A percentile compares a stretch with the other conserved stretches of the same genome.
Conservation (phyloP, 2,888 invertebrate species). For the Drosophila hamatofila region DNA sequence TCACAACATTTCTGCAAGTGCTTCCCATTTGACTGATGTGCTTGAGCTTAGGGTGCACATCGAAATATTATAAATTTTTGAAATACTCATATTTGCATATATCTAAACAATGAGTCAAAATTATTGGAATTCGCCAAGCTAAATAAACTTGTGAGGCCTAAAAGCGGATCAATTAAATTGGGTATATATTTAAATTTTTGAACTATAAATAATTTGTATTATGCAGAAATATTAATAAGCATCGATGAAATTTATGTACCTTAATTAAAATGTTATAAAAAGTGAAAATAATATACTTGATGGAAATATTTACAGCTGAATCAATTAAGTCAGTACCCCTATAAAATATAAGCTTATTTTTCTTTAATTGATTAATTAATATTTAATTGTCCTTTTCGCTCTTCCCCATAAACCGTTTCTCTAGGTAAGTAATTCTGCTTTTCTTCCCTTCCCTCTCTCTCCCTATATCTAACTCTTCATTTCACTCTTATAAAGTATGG, state of each 20-base stretch:
- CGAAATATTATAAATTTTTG: neutral
- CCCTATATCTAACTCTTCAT: too few relatives aligned
- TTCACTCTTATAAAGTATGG: too few relatives aligned
- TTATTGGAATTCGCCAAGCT: slow-evolving; percentile 9
- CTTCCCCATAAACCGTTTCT: too few relatives aligned
- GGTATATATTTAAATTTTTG: neutral
- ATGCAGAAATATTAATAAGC: too few relatives aligned
- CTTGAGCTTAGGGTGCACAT: neutral
- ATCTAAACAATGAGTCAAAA: slow-evolving; percentile 21
- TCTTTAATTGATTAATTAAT: too few relatives aligned
- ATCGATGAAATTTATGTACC: neutral
- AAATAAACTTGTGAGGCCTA: neutral
- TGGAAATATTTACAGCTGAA: neutral
- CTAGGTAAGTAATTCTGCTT: too few relatives aligned
- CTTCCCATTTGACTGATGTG: slow-evolving; percentile 56
- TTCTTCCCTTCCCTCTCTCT: too few relatives aligned
- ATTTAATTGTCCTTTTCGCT: too few relatives aligned
- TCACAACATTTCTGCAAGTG: slow-evolving; percentile 23
- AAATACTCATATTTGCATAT: slow-evolving; percentile 41
- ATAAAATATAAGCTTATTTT: too few relatives aligned
- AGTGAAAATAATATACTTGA: neutral
- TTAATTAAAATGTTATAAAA: neutral
- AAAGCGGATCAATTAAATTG: slow-evolving; percentile 15
- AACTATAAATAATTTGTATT: too few relatives aligned
- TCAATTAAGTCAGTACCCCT: too few relatives aligned